phyloP scores from a whole-genome alignment of 2,113 vertebrate species.

The Cavia aperea region DNA sequence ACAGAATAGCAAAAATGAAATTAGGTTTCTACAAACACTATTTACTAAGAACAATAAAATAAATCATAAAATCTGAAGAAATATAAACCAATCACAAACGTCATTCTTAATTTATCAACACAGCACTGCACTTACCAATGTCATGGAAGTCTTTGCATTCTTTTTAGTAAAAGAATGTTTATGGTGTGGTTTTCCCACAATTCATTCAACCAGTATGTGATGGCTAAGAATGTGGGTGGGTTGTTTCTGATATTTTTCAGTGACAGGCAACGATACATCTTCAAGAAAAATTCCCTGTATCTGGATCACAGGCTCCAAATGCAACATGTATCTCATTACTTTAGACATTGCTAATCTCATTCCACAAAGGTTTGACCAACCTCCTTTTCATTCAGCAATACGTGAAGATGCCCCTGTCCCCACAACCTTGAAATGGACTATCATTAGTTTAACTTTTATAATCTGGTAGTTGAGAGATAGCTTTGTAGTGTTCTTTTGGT shows the following conservation, averaged over 20 bases:
- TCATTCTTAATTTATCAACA: not conserved
- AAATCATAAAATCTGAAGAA: not conserved
- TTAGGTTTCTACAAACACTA: not conserved
- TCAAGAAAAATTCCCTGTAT: not conserved
- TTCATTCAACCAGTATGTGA: not conserved
- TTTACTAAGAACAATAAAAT: not conserved
- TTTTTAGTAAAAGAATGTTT: not conserved
- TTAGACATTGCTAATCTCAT: not conserved
- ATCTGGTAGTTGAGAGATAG: not conserved
- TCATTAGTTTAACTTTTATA: not conserved
- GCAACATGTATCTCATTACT: not conserved
- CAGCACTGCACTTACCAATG: not conserved
- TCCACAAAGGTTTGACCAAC: not conserved
- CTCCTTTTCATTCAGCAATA: not conserved
- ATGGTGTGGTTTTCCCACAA: not conserved
- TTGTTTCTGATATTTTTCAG: not conserved
- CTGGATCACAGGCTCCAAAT: not conserved
- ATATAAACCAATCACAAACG: not conserved
- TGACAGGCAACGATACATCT: not conserved
- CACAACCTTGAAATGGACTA: not conserved
- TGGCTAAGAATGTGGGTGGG: not conserved
- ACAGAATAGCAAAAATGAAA: not conserved
- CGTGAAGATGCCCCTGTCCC: not conserved
- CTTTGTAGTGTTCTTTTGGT: not conserved
- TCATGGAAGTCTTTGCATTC: not conserved